Conservation (phyloP, 2,113 vertebrate species). For the Eubucco bourcierii region DNA sequence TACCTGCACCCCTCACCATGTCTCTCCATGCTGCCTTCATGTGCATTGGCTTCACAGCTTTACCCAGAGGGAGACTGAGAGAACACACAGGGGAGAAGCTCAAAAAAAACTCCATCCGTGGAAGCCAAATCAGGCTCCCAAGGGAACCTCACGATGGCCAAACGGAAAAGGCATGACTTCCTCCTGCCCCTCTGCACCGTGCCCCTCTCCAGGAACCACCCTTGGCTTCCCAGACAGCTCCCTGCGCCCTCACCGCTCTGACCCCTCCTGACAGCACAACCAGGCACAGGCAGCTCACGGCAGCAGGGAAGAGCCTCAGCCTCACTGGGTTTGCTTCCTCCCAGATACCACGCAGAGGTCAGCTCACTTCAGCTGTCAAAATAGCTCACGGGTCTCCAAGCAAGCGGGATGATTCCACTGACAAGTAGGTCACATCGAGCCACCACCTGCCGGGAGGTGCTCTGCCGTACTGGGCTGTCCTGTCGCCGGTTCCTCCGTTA, state of each 20-base stretch:
- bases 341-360: background rate
- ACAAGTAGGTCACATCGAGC: conserved; percentile 62
- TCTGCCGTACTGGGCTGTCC: background rate
- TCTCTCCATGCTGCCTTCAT: background rate
- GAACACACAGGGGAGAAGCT: fast-evolving
- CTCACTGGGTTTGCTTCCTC: background rate
- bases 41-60: fast-evolving
- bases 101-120: background rate
- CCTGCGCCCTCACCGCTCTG: fast-evolving
- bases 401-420: background rate
- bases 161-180: background rate
- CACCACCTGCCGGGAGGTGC: conserved; percentile 28
- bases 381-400: background rate
- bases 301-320: background rate
- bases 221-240: background rate
- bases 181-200: background rate
- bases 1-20: fast-evolving
- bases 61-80: too few species aligned
- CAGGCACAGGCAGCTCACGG: background rate
- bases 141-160: fast-evolving
- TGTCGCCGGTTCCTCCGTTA: background rate
- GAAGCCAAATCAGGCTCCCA: background rate
- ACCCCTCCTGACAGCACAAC: fast-evolving
- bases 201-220: fast-evolving
- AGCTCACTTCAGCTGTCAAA: conserved; percentile 33